Evolutionary conservation across 2,113 vertebrate genomes (phyloP).

Genomic region (Pachyramphus minor): DNA sequence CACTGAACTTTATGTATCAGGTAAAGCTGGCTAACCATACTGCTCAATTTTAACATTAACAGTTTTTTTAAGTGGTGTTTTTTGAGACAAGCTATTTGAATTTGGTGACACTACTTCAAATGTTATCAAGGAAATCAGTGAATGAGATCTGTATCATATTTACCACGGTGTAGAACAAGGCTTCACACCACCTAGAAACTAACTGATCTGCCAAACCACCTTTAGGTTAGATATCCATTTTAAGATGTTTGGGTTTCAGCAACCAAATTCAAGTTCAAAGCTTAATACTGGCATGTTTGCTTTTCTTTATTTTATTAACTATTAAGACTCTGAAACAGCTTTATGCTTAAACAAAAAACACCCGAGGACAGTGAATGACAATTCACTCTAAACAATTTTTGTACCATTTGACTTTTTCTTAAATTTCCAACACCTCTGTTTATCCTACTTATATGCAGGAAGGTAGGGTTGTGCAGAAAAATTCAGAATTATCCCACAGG

Average conservation of each 20-base stretch:
- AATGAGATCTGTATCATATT: neutral
- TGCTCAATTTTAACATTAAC: neutral
- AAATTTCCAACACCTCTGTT: neutral
- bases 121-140: neutral
- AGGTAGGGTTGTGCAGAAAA: neutral
- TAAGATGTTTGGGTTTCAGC: neutral
- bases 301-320: neutral
- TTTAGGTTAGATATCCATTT: neutral
- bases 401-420: neutral
- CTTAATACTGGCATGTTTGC: neutral
- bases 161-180: neutral
- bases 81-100: neutral
- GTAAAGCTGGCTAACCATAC: neutral
- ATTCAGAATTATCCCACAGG: accelerated
- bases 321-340: neutral
- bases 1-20: neutral
- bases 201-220: neutral
- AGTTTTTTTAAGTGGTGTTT: neutral
- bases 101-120: neutral
- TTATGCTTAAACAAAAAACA: neutral
- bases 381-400: neutral
- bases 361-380: neutral
- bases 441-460: accelerated
- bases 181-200: neutral
- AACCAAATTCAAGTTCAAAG: neutral